Evolutionary conservation across 2,797 vertebrate species (phyloP), one percentile per base, ranked within the genome.

Genomic region (Helicolenus hilgendorfi): DNA sequence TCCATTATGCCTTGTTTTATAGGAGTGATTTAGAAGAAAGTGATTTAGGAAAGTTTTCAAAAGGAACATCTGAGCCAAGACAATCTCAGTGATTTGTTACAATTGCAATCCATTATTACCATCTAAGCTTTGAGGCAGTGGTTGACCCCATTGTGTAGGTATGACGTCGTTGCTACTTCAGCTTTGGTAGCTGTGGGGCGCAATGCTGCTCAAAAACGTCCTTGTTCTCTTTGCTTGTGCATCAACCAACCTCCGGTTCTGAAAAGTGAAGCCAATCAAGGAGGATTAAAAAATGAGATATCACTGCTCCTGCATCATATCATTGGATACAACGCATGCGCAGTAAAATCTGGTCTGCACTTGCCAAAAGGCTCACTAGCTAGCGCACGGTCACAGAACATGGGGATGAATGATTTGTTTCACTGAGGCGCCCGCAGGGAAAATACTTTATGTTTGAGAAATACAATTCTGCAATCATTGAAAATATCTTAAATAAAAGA

Each of bases 1-100:
- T 22, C 20, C 55, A 80, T 81, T 33, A 36, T 53, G 69, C 27
- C 15, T 62, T 10, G 10, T 85, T 87, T 81, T 55, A 64, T 41
- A 18, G 35, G 13, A 72, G 67, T 41, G 60, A 72, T 72, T 77
- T 58, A n/a, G 49, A 64, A 20, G 49, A 62, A 68, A 29, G 11
- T 10, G 26, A 62, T 63, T 64, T n/a, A 1, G 6, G 10, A 72
- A 67, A 38, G 13, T 87, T 63, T 38, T 65, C 24, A 24, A 55
- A 26, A 26, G 11, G 7, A 14, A 49, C 6, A 7, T 27, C 7
- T 26, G 35, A 27, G 20, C n/a, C 38, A 60, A 24, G 4, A 11
- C 14, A 62, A 62, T 5, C 11, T 31, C 9, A 22, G 2, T 62
- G 41, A 79, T 69, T 33, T 75, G 3, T 41, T 63, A 11, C 2